Evolutionary conservation across 2,113 vertebrate genomes (phyloP).

Genomic region (Leuciscus idus): DNA sequence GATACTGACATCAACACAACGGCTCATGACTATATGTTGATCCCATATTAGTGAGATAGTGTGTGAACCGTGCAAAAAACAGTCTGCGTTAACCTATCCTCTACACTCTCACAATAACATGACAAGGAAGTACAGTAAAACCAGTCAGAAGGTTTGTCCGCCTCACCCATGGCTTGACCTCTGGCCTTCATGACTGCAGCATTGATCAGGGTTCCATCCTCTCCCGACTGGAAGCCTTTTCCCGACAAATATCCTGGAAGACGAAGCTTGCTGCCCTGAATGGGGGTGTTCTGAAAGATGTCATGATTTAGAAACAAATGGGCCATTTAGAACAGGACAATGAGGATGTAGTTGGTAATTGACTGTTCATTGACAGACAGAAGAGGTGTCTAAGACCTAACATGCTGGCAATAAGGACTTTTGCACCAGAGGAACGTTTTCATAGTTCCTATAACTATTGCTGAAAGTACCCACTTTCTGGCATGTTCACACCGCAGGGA

Average conservation of each 20-base stretch:
- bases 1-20: background rate
- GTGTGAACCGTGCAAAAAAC: too few relatives aligned
- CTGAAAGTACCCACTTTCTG: too few relatives aligned
- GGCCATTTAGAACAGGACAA: background rate
- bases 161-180: conserved; percentile 81
- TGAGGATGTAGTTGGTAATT: background rate
- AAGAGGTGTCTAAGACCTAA: background rate
- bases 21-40: background rate
- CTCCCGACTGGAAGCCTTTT: conserved; percentile 92
- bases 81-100: too few relatives aligned
- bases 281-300: conserved; percentile 82
- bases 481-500: too few relatives aligned
- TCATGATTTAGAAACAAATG: background rate
- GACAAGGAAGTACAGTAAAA: too few relatives aligned
- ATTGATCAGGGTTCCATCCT: conserved; percentile 88
- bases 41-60: too few relatives aligned
- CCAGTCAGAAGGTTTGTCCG: background rate
- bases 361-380: background rate
- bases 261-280: conserved; percentile 94
- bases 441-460: too few relatives aligned
- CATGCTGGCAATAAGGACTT: background rate
- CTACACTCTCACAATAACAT: too few relatives aligned
- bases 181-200: conserved; percentile 88
- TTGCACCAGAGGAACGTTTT: too few relatives aligned
- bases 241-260: conserved; percentile 96